phyloP scores from a whole-genome alignment of 2,797 vertebrate genomes.

The Coracias cyanogaster region DNA sequence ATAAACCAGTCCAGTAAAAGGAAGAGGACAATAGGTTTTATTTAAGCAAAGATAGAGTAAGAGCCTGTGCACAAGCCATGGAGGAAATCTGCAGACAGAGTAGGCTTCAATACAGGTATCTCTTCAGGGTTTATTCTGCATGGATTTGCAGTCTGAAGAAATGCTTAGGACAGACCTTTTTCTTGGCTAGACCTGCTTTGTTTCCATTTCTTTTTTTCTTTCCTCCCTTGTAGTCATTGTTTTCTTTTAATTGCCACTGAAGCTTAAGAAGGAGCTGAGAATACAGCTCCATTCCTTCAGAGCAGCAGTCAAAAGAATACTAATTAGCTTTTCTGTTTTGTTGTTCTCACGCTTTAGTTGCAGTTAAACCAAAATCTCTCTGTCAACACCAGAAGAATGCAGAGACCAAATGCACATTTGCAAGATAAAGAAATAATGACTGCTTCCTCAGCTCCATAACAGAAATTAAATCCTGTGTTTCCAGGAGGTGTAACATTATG shows the following conservation, averaged over 20 bases:
- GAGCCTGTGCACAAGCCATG: neutral
- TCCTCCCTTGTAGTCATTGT: neutral
- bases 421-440: conserved; percentile 3
- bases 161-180: neutral
- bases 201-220: neutral
- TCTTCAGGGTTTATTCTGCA: neutral
- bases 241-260: neutral
- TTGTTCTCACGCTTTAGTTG: neutral
- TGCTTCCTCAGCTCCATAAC: neutral
- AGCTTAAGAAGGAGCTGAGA: neutral
- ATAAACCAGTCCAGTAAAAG: neutral
- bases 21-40: neutral
- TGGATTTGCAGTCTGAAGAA: neutral
- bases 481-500: neutral
- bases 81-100: neutral
- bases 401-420: neutral
- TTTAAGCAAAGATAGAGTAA: neutral
- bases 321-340: conserved; percentile 12
- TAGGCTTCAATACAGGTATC: neutral
- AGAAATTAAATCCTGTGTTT: neutral
- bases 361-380: conserved; percentile 20
- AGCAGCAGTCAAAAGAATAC: neutral
- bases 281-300: neutral
- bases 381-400: neutral
- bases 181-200: neutral